Percentiles rank a stretch among this genome's conserved stretches.
These are phyloP conservation scores for Digitonthophagus gazella DNA, from an alignment of 2,888 invertebrate species.

Conservation along the genomic window DNA sequence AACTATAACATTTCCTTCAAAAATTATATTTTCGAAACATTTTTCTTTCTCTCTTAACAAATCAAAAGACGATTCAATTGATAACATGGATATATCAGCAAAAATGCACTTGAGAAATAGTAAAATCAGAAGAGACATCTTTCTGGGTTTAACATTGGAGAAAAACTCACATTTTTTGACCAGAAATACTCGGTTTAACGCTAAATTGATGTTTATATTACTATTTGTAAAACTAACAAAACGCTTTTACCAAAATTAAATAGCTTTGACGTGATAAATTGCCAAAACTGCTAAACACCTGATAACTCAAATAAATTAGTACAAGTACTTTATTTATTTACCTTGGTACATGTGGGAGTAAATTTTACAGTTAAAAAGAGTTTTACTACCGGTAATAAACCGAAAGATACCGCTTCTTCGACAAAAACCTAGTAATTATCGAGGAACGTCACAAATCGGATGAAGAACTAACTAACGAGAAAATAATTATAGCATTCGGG, in stretches of 20 bases:
- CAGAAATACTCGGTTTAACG: too few relatives aligned
- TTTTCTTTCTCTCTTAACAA: not conserved
- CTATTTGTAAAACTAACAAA: too few relatives aligned
- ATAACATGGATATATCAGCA: too few relatives aligned
- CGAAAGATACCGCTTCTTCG: not conserved
- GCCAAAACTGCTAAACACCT: not conserved
- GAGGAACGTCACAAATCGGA: not conserved
- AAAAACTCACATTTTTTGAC: too few relatives aligned
- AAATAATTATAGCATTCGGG: not conserved
- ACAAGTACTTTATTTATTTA: not conserved
- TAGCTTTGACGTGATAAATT: too few relatives aligned
- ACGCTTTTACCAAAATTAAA: too few relatives aligned
- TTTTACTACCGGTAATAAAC: not conserved
- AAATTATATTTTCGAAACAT: not conserved
- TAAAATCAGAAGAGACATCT: too few relatives aligned
- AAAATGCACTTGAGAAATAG: too few relatives aligned
- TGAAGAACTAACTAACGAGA: not conserved
- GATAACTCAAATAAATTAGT: not conserved
- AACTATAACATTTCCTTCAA: not conserved
- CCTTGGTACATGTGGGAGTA: not conserved
- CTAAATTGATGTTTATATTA: too few relatives aligned
- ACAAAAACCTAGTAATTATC: too few relatives aligned
- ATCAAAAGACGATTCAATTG: too few relatives aligned
- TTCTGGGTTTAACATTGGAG: too few relatives aligned
- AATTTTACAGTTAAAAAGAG: not conserved